Evolutionary conservation across 2,888 invertebrate species (phyloP).

Genomic region (Andrena fulva): DNA sequence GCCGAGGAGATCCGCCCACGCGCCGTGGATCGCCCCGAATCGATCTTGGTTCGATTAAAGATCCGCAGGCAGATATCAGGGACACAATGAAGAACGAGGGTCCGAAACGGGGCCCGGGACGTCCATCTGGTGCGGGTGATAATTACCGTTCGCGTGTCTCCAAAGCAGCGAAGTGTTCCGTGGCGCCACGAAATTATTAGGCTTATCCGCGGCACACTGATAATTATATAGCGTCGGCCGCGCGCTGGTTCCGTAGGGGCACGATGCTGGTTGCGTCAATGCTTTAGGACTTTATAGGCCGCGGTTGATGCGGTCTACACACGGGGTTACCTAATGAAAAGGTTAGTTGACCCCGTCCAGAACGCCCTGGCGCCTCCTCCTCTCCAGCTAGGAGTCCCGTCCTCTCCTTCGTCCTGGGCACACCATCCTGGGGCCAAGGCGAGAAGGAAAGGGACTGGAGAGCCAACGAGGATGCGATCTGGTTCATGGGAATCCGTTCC

Average conservation of each 20-base stretch:
- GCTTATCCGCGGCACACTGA: slow-evolving; percentile 81
- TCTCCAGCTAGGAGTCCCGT: slow-evolving; percentile 60
- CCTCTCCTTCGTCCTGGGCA: slow-evolving; percentile 16
- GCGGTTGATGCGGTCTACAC: slow-evolving; percentile 75
- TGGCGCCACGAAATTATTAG: slow-evolving; percentile 85
- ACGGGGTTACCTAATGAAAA: slow-evolving; percentile 84
- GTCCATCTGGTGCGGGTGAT: slow-evolving; percentile 75
- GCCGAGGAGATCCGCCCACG: slow-evolving; percentile 48
- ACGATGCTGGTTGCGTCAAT: slow-evolving; percentile 81
- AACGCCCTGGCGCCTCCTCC: slow-evolving; percentile 84
- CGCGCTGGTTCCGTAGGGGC: slow-evolving; percentile 56
- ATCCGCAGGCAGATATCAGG: slow-evolving; percentile 63
- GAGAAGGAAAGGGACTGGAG: background rate
- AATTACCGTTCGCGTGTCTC: slow-evolving; percentile 84
- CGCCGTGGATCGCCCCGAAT: slow-evolving; percentile 30
- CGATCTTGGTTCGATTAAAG: slow-evolving; percentile 61
- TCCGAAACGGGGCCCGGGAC: slow-evolving; percentile 39
- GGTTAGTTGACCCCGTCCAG: slow-evolving; percentile 84
- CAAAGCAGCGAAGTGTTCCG: slow-evolving; percentile 77
- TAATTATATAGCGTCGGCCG: slow-evolving; percentile 80
- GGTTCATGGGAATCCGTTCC: slow-evolving; percentile 68
- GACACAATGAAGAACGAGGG: slow-evolving; percentile 62
- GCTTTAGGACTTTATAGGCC: slow-evolving; percentile 81
- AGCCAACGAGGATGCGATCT: slow-evolving; percentile 46
- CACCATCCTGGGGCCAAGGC: slow-evolving; percentile 37